Evolutionary conservation across 2,888 invertebrate species (phyloP).

Genomic region (Seira musarum): DNA sequence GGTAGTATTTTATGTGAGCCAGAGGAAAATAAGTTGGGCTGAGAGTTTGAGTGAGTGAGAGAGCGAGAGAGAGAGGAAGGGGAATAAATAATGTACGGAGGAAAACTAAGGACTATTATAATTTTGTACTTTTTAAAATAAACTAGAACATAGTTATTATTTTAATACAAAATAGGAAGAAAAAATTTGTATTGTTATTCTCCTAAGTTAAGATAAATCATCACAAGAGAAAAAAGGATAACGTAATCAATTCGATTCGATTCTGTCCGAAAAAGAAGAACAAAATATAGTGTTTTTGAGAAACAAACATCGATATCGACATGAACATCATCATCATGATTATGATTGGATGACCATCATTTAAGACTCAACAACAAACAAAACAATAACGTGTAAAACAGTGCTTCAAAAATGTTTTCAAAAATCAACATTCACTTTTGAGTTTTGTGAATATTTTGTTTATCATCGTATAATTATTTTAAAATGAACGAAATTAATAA

Average conservation of each 20-base stretch:
- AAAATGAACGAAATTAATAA: background rate
- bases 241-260: background rate
- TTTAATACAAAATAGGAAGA: background rate
- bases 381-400: background rate
- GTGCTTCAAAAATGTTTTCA: background rate
- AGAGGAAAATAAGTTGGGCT: conserved; percentile 15
- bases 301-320: conserved; percentile 29
- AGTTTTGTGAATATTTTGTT: background rate
- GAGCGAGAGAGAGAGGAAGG: conserved; percentile 8
- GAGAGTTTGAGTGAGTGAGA: conserved; percentile 15
- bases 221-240: background rate
- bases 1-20: conserved; percentile 21
- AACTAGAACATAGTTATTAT: conserved; percentile 13
- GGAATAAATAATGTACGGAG: background rate
- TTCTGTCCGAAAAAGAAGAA: background rate
- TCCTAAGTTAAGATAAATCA: no score
- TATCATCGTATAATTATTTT: background rate
- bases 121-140: background rate
- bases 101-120: background rate
- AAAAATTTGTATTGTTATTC: background rate
- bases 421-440: conserved; percentile 40
- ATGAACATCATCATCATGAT: conserved; percentile 1
- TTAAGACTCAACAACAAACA: conserved; percentile 1
- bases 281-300: background rate
- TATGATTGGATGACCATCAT: background rate